Evolutionary conservation across 2,113 vertebrate species (phyloP).

Genomic region (Macroglossus sobrinus): DNA sequence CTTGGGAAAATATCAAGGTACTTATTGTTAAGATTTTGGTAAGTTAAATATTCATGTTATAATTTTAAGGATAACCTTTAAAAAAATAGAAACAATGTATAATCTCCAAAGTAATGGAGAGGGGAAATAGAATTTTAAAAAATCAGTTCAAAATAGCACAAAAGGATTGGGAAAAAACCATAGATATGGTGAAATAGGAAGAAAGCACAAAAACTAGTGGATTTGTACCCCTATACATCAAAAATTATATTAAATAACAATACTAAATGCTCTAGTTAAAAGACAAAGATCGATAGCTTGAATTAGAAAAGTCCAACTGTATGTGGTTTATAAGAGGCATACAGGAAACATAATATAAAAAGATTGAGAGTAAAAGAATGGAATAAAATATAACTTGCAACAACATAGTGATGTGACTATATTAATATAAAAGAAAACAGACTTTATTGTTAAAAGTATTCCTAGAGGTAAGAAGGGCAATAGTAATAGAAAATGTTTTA

Average conservation of each 20-base stretch:
- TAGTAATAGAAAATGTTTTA: neutral
- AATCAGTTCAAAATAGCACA: neutral
- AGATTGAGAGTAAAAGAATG: neutral
- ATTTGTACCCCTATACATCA: neutral
- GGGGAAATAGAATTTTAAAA: neutral
- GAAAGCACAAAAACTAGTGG: neutral
- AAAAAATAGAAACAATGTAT: neutral
- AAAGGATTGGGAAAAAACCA: neutral
- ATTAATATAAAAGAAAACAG: neutral
- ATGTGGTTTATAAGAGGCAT: neutral
- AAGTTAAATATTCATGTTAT: neutral
- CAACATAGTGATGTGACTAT: neutral
- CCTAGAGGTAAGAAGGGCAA: neutral
- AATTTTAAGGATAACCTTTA: neutral
- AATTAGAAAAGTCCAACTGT: neutral
- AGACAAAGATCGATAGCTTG: neutral
- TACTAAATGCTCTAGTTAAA: neutral
- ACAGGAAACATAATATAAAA: neutral
- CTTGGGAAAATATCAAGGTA: neutral
- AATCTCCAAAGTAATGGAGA: neutral
- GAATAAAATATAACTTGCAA: neutral
- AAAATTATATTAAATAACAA: neutral
- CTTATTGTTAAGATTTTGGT: neutral
- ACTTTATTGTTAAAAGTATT: neutral
- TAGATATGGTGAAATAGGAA: neutral